Evolutionary conservation across 2,888 invertebrate species (phyloP), one percentile per base, ranked within the genome.

Genomic region (Standfussiana lucernea): DNA sequence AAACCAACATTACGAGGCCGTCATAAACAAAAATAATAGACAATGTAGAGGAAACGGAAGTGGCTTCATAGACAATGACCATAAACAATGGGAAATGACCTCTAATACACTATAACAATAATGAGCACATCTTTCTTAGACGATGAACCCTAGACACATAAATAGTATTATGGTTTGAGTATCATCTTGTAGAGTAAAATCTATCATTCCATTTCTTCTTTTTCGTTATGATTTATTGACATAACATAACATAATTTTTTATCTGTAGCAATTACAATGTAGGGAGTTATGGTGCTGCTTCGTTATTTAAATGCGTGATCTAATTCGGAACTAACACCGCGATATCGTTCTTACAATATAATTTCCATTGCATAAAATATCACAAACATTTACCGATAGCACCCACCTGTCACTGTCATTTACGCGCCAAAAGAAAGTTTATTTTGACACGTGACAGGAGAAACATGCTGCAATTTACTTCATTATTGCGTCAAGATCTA

Each of bases 21-120:
- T 32, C 64, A 80, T 80, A 59, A 81, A 74, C 47, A 56, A 81
- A 65, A 74, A 64, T 76, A 76, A 78, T 75, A 74, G 70, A 80
- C 72, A 78, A 37, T 62, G 66, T 61, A 64, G 53, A 72, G 72
- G 80, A 72, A 80, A 75, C 73, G 73, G 77, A 75, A 80, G 73
- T 75, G 78, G 64, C 64, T 77, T 64, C 68, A 80, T 75, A 86
- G 75, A 64, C 72, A 67, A 80, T 86, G 68, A 66, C 68, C 83
- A 74, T 80, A 85, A 80, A 80, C 75, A 83, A 83, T 75, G 40
- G 71, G 65, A 79, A 77, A 83, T 78, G 56, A 82, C 78, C 75
- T 73, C 71, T 84, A 85, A 75, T 84, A 75, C 69, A 37, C 65
- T 59, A 62, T 74, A 74, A 85, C 24, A 71, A 85, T 82, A 75